A percentile compares a stretch with the other conserved stretches of the same genome.
These are phyloP conservation scores for Drosophila fungiperda DNA, from an alignment of 2,888 invertebrate species.

Conservation along the genomic window DNA sequence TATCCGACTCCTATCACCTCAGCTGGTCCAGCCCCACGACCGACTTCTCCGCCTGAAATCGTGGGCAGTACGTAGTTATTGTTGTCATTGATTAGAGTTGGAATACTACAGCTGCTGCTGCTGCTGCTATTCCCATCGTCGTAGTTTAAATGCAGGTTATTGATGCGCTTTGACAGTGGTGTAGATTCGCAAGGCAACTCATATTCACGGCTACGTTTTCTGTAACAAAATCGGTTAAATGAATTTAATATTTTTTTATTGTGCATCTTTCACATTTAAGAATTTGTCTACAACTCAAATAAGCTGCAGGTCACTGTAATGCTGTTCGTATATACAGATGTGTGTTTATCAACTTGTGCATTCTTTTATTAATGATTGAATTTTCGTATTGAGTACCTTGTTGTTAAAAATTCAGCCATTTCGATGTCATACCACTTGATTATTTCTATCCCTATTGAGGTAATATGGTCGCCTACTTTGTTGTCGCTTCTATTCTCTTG, in stretches of 20 bases:
- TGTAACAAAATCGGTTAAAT: constrained; percentile 75
- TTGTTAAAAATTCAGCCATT: constrained; percentile 80
- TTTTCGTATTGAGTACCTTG: constrained; percentile 62
- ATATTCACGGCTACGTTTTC: constrained; percentile 92
- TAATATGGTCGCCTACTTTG: constrained; percentile 36
- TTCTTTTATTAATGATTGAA: constrained; percentile 20
- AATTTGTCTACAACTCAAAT: constrained; percentile 20
- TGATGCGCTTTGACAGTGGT: constrained; percentile 95
- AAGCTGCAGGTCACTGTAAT: constrained; percentile 47
- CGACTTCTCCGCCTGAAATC: constrained; percentile 38
- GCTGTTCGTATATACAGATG: constrained; percentile 15
- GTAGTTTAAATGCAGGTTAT: constrained; percentile 91
- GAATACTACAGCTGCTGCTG: constrained; percentile 66
- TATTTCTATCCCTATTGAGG: constrained; percentile 7
- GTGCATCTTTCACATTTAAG: not conserved
- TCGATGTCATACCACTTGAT: constrained; percentile 37
- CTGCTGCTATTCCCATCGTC: constrained; percentile 71
- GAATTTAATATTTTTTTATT: not conserved
- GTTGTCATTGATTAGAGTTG: constrained; percentile 59
- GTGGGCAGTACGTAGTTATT: constrained; percentile 51
- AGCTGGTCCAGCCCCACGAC: constrained; percentile 31
- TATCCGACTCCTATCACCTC: constrained; percentile 34
- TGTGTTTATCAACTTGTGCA: constrained; percentile 24
- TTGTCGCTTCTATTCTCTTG: constrained; percentile 44
- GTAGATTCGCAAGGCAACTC: constrained; percentile 91